Evolutionary conservation across 2,797 vertebrate genomes (phyloP), one percentile per base, ranked within the genome.

Genomic region (Tapirus indicus): DNA sequence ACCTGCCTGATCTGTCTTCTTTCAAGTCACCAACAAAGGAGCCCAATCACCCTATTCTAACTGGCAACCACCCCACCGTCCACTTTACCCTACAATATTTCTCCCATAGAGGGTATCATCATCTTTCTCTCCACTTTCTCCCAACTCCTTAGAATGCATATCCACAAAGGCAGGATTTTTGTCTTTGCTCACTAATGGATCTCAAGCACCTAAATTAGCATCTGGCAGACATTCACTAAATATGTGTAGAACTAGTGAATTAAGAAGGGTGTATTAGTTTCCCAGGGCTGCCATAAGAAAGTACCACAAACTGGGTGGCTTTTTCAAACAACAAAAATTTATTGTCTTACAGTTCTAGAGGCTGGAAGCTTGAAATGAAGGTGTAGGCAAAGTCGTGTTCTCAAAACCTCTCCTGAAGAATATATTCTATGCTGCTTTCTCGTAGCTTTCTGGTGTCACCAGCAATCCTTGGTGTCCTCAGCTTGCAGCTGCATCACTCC

Each of bases 181-280:
- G 9, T 78, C 58, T 69, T 92, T 52, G 23, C 38, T 88, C 56
- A 27, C 41, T 27, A 17, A 92, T 38, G 3, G 60, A 72, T 71
- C 52, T 95, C 38, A 72, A 78, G 23, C 35, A 92, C 4, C 68
- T 92, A 94, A 75, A 47, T 87, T 56, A 89, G 27, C 44, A 82
- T 41, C 60, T 82, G 64, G 44, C 23, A 94, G 49, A 49, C 72
- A 41, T 68, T 68, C 27, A 35, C 9, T 44, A 82, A 75, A 35
- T 44, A 60, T 20, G 35, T 54, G 49, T 25, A 92, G 35, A 75
- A 58, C 27, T 54, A 78, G 47, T 93, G 47, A 93, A 77, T 62
- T 74, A 54, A 89, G 78, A 49, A 64, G 47, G 44, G 18, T 58
- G 13, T 66, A 29, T 58, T 32, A 44, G 14, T 54, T 85, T 77